phyloP scores from a whole-genome alignment of 2,888 invertebrate genomes.

The Galeruca laticollis region DNA sequence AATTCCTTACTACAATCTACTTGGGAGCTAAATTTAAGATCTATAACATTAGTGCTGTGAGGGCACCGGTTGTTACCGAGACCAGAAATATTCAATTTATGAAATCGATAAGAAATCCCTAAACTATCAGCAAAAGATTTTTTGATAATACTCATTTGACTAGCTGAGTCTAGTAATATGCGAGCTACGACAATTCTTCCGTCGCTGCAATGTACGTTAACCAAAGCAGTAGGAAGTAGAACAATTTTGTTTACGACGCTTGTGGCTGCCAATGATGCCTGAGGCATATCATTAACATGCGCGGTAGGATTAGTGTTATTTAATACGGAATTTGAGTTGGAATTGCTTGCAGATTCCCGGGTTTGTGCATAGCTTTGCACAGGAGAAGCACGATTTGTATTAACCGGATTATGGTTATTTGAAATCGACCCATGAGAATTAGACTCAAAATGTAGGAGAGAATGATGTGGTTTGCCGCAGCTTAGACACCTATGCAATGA shows the following conservation, averaged over 20 bases:
- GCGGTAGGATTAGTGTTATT: neutral
- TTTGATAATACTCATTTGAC: no score
- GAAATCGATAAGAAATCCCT: neutral
- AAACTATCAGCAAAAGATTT: conserved; percentile 7
- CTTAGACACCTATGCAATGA: neutral
- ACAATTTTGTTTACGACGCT: no score
- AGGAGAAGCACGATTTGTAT: no score
- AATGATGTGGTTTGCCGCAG: neutral
- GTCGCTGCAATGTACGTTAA: no score
- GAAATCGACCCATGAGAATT: neutral
- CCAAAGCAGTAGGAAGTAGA: no score
- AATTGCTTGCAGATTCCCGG: no score
- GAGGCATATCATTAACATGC: conserved; percentile 3
- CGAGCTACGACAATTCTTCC: no score
- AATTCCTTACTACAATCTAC: neutral
- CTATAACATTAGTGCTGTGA: neutral
- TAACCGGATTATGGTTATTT: neutral
- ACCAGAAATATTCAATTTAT: conserved; percentile 7
- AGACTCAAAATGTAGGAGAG: neutral
- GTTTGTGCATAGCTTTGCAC: no score
- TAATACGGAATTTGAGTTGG: neutral
- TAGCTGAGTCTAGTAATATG: no score
- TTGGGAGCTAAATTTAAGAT: neutral
- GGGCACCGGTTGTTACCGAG: conserved; percentile 4
- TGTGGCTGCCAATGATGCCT: no score